Conservation (phyloP, 2,797 vertebrate species). For the Yasuhikotakia modesta region DNA sequence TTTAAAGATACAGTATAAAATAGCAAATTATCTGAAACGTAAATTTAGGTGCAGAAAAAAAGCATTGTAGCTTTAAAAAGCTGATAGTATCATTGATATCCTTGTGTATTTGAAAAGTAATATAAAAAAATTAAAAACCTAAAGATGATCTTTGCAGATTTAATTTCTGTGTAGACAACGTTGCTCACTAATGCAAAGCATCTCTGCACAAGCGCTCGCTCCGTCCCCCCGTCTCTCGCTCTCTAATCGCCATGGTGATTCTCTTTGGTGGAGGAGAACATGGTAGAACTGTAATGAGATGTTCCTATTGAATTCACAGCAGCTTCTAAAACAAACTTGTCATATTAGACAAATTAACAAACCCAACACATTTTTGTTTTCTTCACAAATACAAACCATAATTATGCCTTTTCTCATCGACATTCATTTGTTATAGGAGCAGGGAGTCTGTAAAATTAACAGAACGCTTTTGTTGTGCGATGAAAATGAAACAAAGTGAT, state of each 20-base stretch:
- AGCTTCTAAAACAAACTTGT: slow-evolving; percentile 64
- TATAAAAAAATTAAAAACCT: slow-evolving; percentile 19
- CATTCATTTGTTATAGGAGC: slow-evolving; percentile 49
- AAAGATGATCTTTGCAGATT: slow-evolving; percentile 37
- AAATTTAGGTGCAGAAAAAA: too few relatives aligned
- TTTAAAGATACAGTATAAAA: slow-evolving; percentile 11
- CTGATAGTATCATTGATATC: too few relatives aligned
- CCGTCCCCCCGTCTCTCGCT: slow-evolving; percentile 32
- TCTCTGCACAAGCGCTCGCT: slow-evolving; percentile 43
- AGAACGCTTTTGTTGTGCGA: slow-evolving; percentile 5
- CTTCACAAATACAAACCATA: slow-evolving; percentile 56
- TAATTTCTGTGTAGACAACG: slow-evolving; percentile 58
- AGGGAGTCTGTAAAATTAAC: not conserved
- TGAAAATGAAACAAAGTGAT: slow-evolving; percentile 32
- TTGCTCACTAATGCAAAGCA: slow-evolving; percentile 51
- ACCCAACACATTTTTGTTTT: slow-evolving; percentile 59
- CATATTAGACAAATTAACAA: slow-evolving; percentile 67
- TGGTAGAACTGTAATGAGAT: slow-evolving; percentile 63
- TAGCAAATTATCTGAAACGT: slow-evolving; percentile 18
- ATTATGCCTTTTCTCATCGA: slow-evolving; percentile 60
- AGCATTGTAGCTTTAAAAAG: too few relatives aligned
- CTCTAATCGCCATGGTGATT: slow-evolving; percentile 64
- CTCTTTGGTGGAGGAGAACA: slow-evolving; percentile 42
- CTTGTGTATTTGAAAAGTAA: too few relatives aligned
- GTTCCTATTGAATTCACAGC: slow-evolving; percentile 62